Evolutionary conservation across 2,888 invertebrate species (phyloP), one percentile per base, ranked within the genome.

Genomic region (Thecophora atra): DNA sequence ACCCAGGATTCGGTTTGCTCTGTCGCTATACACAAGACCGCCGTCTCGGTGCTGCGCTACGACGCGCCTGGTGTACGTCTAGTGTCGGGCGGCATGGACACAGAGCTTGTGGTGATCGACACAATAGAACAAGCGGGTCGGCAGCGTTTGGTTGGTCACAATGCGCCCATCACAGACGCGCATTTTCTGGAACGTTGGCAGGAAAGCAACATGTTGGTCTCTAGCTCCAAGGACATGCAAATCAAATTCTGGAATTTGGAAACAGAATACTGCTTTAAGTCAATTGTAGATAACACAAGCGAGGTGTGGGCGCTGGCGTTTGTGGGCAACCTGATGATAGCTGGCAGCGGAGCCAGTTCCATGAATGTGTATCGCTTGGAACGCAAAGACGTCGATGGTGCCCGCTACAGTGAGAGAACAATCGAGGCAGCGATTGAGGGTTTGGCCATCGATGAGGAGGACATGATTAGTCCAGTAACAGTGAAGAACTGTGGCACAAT

Each of bases 161-260:
- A 96, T 85, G 96, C 94, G 24, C 90, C 91, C 0, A 89, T 99
- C 21, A 99, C 98, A 0, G 93, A 94, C 87, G 87, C 93, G 0
- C 88, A 91, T 8, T 95, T 95, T 80, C 89, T 95, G 84, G 89
- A 90, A 72, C 80, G 82, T 13, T 76, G 80, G 11, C 78, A 79
- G 1, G 80, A 79, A 5, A 79, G 84, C 28, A 88, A 91, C 72
- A 89, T 90, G 77, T 85, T 96, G 11, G 89, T 96, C 8, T 93
- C 94, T 79, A 91, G 93, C 51, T 97, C 98, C 0, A 97, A 96
- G 85, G 99, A 99, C 84, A 94, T 94, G 11, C 94, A 94, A 84
- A 91, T 99, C 0, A 99, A 98, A 86, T 96, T 99, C 85, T 99
- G 99, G 99, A 96, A 99, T 85, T 88, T 99, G 77, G 93, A 95